Conservation (phyloP, 2,797 vertebrate genomes). For the Danio choprae region DNA sequence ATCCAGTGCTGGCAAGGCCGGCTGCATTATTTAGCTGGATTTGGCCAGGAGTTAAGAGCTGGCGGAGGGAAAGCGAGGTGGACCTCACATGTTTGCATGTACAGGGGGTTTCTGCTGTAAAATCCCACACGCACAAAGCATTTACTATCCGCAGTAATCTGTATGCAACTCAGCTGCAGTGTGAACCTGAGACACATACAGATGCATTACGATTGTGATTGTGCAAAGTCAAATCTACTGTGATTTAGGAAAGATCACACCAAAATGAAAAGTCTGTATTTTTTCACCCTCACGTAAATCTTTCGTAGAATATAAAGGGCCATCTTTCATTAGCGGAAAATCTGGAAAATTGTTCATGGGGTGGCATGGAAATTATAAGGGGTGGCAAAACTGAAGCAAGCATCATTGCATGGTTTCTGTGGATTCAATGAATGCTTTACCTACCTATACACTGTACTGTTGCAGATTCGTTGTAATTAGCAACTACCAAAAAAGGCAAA, state of each 20-base stretch:
- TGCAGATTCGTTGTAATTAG: too few relatives aligned
- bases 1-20: background rate
- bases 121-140: conserved; percentile 6
- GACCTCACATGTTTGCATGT: background rate
- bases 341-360: too few relatives aligned
- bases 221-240: background rate
- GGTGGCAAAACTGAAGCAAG: too few relatives aligned
- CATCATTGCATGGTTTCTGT: too few relatives aligned
- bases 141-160: conserved; percentile 19
- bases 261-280: background rate
- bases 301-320: background rate
- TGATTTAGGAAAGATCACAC: background rate
- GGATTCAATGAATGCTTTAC: too few relatives aligned
- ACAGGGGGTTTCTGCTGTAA: background rate
- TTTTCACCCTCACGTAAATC: background rate
- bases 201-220: background rate
- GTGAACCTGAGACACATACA: conserved; percentile 21
- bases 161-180: background rate
- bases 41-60: conserved; percentile 44
- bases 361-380: too few relatives aligned
- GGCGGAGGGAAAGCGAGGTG: background rate
- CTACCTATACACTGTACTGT: too few relatives aligned
- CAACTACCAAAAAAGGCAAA: too few relatives aligned
- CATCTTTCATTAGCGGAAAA: too few relatives aligned
- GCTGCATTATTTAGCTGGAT: conserved; percentile 51